Conservation (phyloP, 2,888 invertebrate genomes). For the Vesta saturnalis region DNA sequence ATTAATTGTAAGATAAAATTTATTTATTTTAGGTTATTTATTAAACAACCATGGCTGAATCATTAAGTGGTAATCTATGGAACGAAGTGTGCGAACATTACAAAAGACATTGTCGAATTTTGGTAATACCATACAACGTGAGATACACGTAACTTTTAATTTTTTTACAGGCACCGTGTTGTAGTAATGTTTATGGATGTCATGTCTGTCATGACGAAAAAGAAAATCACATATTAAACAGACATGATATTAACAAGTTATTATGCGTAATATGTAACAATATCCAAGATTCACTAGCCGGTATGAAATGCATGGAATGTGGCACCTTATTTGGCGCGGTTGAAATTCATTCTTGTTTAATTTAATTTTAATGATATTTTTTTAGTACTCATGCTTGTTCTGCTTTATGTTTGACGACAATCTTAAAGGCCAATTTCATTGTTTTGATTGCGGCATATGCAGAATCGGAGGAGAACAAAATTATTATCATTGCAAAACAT, state of each 20-base stretch:
- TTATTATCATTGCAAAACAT: constrained; percentile 17
- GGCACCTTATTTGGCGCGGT: not conserved
- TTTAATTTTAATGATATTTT: not conserved
- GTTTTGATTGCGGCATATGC: constrained; percentile 7
- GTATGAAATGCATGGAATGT: not conserved
- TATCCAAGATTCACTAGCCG: too few relatives aligned
- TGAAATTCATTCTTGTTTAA: not conserved
- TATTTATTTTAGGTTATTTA: constrained; percentile 15
- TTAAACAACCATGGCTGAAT: not conserved
- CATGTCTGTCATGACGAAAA: not conserved
- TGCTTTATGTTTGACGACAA: constrained; percentile 17
- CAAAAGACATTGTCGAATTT: not conserved
- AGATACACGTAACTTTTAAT: not conserved
- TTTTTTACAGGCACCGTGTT: not conserved
- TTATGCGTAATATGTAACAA: not conserved
- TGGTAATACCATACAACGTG: not conserved
- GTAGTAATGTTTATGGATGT: not conserved
- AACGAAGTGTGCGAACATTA: not conserved
- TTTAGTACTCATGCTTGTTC: constrained; percentile 5
- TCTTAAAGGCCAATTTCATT: constrained; percentile 15
- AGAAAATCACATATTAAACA: not conserved
- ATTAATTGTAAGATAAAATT: too few relatives aligned
- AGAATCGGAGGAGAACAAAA: constrained; percentile 4
- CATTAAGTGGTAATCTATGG: not conserved
- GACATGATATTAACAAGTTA: not conserved